Evolutionary conservation across 2,797 vertebrate genomes (phyloP).

Genomic region (Chiloscyllium punctatum): DNA sequence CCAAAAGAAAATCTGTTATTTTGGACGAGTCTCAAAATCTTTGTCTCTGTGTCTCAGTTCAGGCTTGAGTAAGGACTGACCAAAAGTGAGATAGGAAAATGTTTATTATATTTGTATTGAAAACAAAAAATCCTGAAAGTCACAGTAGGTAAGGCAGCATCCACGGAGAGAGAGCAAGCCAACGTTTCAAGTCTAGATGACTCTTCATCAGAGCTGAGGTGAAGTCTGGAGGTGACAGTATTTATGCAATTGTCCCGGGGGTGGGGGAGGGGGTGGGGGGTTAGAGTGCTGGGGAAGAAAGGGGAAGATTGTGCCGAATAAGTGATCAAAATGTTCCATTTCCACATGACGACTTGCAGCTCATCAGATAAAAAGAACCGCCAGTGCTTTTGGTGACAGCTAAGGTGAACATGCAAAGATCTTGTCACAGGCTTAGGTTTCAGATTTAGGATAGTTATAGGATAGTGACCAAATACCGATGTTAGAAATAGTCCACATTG

Average conservation of each 20-base stretch:
- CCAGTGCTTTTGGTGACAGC: not conserved
- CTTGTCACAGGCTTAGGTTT: not conserved
- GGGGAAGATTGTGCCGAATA: too few species aligned
- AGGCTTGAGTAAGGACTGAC: not conserved
- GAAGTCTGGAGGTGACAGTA: too few species aligned
- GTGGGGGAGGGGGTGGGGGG: too few species aligned
- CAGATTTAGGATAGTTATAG: not conserved
- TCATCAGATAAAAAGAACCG: not conserved
- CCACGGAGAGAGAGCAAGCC: too few species aligned
- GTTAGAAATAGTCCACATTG: not conserved
- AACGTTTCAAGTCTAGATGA: too few species aligned
- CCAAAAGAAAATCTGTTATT: not conserved
- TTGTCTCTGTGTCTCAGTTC: not conserved
- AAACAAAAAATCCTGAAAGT: too few species aligned
- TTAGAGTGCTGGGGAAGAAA: too few species aligned
- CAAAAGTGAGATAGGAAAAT: not conserved
- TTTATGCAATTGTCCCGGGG: too few species aligned
- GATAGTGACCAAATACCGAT: not conserved
- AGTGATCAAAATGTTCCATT: too few species aligned
- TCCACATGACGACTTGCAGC: not conserved
- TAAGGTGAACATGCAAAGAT: not conserved
- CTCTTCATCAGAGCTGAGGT: too few species aligned
- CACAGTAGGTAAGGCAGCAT: too few species aligned
- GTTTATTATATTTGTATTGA: not conserved
- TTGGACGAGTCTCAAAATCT: not conserved